phyloP scores from a whole-genome alignment of 2,113 vertebrate genomes.

The Arothron firmamentum region DNA sequence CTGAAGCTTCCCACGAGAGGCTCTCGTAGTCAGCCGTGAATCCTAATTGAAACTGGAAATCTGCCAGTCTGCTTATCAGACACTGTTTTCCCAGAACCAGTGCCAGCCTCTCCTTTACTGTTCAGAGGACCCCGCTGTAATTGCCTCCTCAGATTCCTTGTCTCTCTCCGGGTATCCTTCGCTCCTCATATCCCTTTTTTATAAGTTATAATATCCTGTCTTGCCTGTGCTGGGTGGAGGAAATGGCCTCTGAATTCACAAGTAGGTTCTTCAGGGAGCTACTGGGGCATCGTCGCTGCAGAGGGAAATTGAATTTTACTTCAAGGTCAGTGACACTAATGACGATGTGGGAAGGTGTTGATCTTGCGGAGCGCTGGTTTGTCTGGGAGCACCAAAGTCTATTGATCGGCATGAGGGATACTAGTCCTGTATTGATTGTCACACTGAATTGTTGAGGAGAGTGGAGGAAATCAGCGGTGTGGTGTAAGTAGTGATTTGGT shows the following conservation, averaged over 20 bases:
- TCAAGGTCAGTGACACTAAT: conserved; percentile 77
- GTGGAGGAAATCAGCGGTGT: conserved; percentile 45
- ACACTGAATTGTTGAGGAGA: conserved; percentile 44
- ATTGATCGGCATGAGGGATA: conserved; percentile 60
- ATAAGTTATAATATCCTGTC: conserved; percentile 72
- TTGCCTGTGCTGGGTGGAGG: conserved; percentile 41
- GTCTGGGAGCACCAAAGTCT: conserved; percentile 43
- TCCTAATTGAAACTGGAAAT: conserved; percentile 62
- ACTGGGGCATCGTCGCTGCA: conserved; percentile 49
- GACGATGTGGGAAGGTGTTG: conserved; percentile 64
- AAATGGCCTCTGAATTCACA: conserved; percentile 67
- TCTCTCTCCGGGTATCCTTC: conserved; percentile 42
- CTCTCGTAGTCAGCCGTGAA: conserved; percentile 29
- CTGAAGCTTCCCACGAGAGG: conserved; percentile 27
- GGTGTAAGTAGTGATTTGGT: conserved; percentile 34
- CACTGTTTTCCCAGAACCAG: conserved; percentile 53
- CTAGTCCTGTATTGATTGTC: conserved; percentile 62
- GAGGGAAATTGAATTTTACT: conserved; percentile 77
- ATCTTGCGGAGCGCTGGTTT: conserved; percentile 55
- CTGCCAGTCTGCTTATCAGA: conserved; percentile 40
- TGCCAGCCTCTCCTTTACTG: conserved; percentile 34
- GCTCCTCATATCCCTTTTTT: conserved; percentile 46
- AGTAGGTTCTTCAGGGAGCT: conserved; percentile 53
- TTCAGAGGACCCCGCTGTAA: conserved; percentile 65
- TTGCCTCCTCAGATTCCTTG: conserved; percentile 68